phyloP scores from a whole-genome alignment of 2,888 invertebrate species.

The Tuta absoluta region DNA sequence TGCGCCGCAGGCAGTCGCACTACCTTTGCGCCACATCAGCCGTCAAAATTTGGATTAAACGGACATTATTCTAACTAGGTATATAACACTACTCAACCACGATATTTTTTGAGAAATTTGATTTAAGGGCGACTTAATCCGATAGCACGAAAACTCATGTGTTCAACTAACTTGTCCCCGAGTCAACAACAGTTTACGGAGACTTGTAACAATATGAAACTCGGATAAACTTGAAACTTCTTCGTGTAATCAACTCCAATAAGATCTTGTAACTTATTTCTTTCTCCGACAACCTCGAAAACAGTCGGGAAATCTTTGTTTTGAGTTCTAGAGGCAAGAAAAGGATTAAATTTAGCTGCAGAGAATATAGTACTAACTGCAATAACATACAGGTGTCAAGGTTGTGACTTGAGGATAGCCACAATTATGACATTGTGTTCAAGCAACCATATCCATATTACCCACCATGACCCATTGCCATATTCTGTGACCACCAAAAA shows the following conservation, averaged over 20 bases:
- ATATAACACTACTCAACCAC: too few species aligned
- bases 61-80: too few species aligned
- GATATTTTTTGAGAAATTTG: too few species aligned
- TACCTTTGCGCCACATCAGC: not conserved
- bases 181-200: conserved; percentile 22
- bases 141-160: not conserved
- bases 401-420: too few species aligned
- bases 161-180: conserved; percentile 1
- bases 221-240: conserved; percentile 31
- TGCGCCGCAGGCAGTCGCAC: not conserved
- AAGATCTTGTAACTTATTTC: conserved; percentile 32
- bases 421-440: too few species aligned
- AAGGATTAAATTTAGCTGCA: not conserved
- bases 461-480: too few species aligned
- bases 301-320: not conserved
- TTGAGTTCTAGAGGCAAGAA: not conserved
- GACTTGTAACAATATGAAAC: too few species aligned
- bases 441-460: too few species aligned
- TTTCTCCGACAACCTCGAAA: not conserved
- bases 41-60: not conserved
- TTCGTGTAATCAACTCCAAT: conserved; percentile 37
- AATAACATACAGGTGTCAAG: too few species aligned
- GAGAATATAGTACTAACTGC: too few species aligned
- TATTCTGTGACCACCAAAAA: too few species aligned
- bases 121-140: too few species aligned